phyloP scores from a whole-genome alignment of 2,797 vertebrate species.

The Anguilla megastoma region DNA sequence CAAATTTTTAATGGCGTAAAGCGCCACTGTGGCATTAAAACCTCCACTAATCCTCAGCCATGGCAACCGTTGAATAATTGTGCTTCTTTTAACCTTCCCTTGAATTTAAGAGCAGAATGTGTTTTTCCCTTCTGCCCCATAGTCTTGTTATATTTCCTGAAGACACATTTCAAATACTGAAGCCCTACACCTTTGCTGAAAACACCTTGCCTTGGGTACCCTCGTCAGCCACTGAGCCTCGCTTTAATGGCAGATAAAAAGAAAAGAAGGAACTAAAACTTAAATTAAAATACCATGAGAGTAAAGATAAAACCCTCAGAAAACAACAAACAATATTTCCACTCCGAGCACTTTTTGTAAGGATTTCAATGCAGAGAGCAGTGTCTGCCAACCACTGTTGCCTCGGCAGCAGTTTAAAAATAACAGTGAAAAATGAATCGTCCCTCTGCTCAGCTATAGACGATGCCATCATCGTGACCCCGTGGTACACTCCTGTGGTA shows the following conservation, averaged over 20 bases:
- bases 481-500: not conserved
- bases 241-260: conserved; percentile 11
- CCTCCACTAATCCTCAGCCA: conserved; percentile 31
- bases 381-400: not conserved
- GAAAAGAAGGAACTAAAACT: not conserved
- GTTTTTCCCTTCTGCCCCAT: not conserved
- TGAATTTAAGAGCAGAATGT: conserved; percentile 21
- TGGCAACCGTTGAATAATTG: conserved; percentile 35
- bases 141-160: conserved; percentile 11
- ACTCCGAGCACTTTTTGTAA: not conserved
- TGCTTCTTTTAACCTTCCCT: conserved; percentile 25
- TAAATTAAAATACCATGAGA: not conserved
- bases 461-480: not conserved
- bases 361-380: not conserved
- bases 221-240: conserved; percentile 8
- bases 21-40: conserved; percentile 25
- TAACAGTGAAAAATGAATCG: not conserved
- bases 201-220: not conserved
- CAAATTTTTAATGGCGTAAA: conserved; percentile 27
- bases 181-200: not conserved
- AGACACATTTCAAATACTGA: conserved; percentile 13
- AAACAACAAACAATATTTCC: not conserved
- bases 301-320: not conserved
- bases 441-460: not conserved
- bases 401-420: not conserved